Evolutionary conservation across 1,140 invertebrate species (phyloP), one percentile per base, ranked within the genome.

Genomic region (Neodiprion pinetum): DNA sequence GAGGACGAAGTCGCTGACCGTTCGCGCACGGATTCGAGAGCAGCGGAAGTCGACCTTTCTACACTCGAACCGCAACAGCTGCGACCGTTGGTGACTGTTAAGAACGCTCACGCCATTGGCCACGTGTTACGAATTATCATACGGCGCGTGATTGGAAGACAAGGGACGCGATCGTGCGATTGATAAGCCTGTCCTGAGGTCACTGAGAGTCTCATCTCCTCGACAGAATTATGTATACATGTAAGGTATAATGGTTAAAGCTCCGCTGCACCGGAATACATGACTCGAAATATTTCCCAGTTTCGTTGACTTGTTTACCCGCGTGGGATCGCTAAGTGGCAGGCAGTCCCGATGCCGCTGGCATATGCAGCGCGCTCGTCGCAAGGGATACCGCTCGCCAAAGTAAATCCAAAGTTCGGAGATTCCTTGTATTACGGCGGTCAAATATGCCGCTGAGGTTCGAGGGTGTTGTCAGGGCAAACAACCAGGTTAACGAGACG

Each of bases 261-360:
- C 28, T 40, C 1, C 5, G 28, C 28, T 40, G 28, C 28, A 40
- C 28, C 28, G 28, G 28, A 40, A 40, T 40, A 40, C 28, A 40
- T 40, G 28, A 40, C 28, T 40, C 28, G 28, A 40, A 40, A 40
- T 40, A 40, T 40, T 40, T 40, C 2, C 28, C 28, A 40, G 28
- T 40, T 40, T 40, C 28, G 28, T 40, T 40, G 53, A 14, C 53
- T 61, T 61, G 53, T 61, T 61, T 61, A 61, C 53, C 53, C 11
- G 53, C 53, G 53, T 61, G 53, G 53, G 53, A 61, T 61, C 53
- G 53, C 53, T 61, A 61, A 61, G 53, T 61, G 53, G 53, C 53
- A 11, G n/a, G 53, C 53, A 61, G 53, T 61, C 53, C 11, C 8
- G 53, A 61, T 61, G 53, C n/a, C 53, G 53, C 11, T 61, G 53